phyloP scores from a whole-genome alignment of 2,797 vertebrate genomes.

The Psittacula echo region DNA sequence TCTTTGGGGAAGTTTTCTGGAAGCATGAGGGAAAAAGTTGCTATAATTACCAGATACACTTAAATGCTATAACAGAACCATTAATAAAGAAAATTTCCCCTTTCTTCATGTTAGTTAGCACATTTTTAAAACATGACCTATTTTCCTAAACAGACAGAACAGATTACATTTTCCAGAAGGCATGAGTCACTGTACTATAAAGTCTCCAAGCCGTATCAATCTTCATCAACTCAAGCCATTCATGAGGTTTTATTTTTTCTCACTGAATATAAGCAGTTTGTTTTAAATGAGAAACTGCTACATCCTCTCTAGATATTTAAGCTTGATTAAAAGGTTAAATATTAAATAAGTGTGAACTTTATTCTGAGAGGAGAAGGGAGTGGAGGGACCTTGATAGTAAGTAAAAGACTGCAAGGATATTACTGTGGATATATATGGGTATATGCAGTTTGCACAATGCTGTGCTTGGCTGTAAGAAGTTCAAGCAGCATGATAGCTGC shows the following conservation, averaged over 20 bases:
- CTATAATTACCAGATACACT: slow-evolving; percentile 16
- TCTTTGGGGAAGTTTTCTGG: slow-evolving; percentile 17
- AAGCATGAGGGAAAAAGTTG: not conserved
- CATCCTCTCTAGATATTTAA: slow-evolving; percentile 38
- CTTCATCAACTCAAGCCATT: slow-evolving; percentile 67
- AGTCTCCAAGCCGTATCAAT: slow-evolving; percentile 69
- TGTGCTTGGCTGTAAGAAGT: slow-evolving; percentile 1
- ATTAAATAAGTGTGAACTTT: slow-evolving; percentile 54
- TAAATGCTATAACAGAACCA: slow-evolving; percentile 35
- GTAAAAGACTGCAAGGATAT: not conserved
- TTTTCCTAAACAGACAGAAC: slow-evolving; percentile 68
- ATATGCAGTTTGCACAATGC: not conserved
- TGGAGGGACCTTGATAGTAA: slow-evolving; percentile 42
- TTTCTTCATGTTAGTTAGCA: slow-evolving; percentile 62
- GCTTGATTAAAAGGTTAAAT: slow-evolving; percentile 54
- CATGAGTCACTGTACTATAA: slow-evolving; percentile 63
- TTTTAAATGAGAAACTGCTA: slow-evolving; percentile 55
- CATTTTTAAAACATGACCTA: slow-evolving; percentile 68
- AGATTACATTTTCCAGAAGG: slow-evolving; percentile 70
- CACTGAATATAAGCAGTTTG: slow-evolving; percentile 62
- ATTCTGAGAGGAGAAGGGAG: slow-evolving; percentile 8
- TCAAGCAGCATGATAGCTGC: not conserved
- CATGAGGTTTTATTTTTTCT: slow-evolving; percentile 61
- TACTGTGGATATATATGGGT: not conserved
- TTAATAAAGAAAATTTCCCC: slow-evolving; percentile 53